A percentile compares a stretch with the other conserved stretches of the same genome.
Evolutionary conservation across 2,797 vertebrate genomes (phyloP).

Genomic region (Limosa lapponica): DNA sequence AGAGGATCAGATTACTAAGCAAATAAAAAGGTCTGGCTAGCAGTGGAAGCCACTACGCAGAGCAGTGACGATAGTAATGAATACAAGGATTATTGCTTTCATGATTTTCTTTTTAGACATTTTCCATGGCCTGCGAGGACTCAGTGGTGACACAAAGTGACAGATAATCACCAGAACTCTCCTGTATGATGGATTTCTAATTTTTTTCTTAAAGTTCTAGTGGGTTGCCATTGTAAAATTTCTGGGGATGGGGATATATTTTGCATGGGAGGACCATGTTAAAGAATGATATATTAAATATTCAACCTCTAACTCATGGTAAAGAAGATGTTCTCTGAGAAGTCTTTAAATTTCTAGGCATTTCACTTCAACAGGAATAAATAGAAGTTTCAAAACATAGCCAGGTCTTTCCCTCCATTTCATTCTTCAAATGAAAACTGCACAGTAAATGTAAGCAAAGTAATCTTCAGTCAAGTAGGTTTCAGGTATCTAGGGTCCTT

Average conservation of each 20-base stretch:
- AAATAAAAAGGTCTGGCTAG: background rate
- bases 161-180: background rate
- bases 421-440: background rate
- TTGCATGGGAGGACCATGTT: background rate
- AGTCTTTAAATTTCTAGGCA: background rate
- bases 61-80: background rate
- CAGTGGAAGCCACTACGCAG: background rate
- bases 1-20: background rate
- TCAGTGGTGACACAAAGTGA: background rate
- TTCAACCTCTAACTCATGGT: background rate
- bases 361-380: background rate
- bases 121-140: background rate
- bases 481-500: background rate
- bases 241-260: background rate
- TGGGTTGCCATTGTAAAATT: background rate
- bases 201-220: background rate
- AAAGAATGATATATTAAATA: background rate
- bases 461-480: background rate
- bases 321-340: background rate
- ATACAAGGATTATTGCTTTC: background rate
- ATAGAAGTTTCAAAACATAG: background rate
- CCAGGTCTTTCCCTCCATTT: background rate
- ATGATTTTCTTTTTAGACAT: background rate
- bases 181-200: background rate
- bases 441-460: background rate